Conservation (phyloP, 2,797 vertebrate genomes). For the Moxostoma hubbsi region DNA sequence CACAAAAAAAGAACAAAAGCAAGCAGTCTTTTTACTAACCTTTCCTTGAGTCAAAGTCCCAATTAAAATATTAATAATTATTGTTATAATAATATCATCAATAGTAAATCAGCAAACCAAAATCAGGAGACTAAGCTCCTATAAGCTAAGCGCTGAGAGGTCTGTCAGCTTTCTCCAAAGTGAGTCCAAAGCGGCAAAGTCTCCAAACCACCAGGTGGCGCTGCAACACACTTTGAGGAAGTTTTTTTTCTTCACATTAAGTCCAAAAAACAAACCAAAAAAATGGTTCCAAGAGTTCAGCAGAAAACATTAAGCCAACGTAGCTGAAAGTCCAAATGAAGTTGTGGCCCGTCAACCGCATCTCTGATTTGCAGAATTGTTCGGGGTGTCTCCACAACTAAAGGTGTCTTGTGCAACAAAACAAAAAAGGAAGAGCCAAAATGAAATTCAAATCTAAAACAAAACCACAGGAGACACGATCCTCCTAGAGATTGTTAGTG, state of each 20-base stretch:
- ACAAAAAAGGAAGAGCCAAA: conserved; percentile 63
- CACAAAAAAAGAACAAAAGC: conserved; percentile 73
- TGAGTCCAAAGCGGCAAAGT: conserved; percentile 67
- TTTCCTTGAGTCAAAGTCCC: conserved; percentile 56
- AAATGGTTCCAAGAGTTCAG: conserved; percentile 46
- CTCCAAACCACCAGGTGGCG: conserved; percentile 58
- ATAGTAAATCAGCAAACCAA: conserved; percentile 66
- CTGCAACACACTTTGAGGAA: conserved; percentile 53
- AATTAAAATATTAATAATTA: conserved; percentile 66
- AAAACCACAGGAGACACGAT: conserved; percentile 75
- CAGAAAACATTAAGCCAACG: conserved; percentile 47
- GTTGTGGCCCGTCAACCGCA: conserved; percentile 38
- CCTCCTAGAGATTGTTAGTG: conserved; percentile 62
- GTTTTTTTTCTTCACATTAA: conserved; percentile 58
- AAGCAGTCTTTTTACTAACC: conserved; percentile 68
- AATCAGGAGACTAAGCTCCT: conserved; percentile 66
- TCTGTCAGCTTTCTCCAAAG: conserved; percentile 54
- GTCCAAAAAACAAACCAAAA: conserved; percentile 60
- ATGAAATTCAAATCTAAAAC: conserved; percentile 54
- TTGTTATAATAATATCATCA: conserved; percentile 61
- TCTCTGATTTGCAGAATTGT: conserved; percentile 44
- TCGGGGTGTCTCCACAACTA: conserved; percentile 69
- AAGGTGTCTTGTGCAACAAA: conserved; percentile 95
- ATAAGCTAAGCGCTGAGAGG: conserved; percentile 60
- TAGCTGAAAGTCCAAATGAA: conserved; percentile 33